Conservation (phyloP, 1,140 invertebrate genomes). For the Hirudo medicinalis region DNA sequence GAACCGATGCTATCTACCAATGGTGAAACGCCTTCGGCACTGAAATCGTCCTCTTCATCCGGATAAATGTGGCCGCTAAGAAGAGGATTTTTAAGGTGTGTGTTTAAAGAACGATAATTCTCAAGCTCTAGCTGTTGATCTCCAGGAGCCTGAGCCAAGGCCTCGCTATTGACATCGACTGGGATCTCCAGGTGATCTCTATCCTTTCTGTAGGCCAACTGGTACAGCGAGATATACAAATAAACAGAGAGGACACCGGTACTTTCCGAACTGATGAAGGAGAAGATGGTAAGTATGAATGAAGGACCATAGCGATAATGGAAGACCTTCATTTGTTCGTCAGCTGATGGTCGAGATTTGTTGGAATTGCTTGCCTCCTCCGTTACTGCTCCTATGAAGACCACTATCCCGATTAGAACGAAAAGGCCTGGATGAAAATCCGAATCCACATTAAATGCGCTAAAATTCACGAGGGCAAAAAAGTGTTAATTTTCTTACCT, state of each 20-base stretch:
- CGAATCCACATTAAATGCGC: constrained; percentile 16
- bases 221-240: constrained; percentile 38
- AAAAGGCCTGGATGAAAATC: constrained; percentile 31
- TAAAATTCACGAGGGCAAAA: background rate
- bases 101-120: no score
- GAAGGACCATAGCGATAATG: constrained; percentile 37
- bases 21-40: no score
- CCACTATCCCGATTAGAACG: constrained; percentile 36
- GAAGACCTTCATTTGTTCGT: constrained; percentile 33
- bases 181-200: constrained; percentile 30
- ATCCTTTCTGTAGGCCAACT: constrained; percentile 36
- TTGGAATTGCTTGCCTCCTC: constrained; percentile 35
- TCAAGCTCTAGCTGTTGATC: no score
- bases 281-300: constrained; percentile 38
- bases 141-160: background rate
- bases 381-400: constrained; percentile 40
- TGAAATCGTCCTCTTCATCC: no score
- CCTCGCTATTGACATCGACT: constrained; percentile 13
- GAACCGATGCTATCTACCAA: no score
- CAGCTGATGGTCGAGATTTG: constrained; percentile 30
- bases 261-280: constrained; percentile 37
- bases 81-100: no score
- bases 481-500: constrained; percentile 14
- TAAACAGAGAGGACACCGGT: constrained; percentile 41
- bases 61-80: no score